Base-by-base conservation (phyloP, 2,888 invertebrate species). In the Smittia aterrima region DNA sequence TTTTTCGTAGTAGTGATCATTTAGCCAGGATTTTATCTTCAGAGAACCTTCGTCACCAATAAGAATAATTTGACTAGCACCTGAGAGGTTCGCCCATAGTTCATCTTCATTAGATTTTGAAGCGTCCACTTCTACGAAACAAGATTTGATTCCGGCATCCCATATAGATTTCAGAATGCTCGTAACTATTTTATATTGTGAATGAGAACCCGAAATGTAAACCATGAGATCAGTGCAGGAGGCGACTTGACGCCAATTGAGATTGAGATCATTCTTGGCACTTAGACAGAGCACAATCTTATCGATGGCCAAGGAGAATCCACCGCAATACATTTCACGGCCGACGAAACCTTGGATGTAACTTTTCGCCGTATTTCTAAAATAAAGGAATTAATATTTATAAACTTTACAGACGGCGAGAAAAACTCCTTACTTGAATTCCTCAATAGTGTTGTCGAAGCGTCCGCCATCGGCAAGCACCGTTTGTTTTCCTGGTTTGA, bases 391-490 rank as follows among this genome's bases (percentile, higher is more conserved):
- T n/a, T n/a, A n/a, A n/a, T n/a, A n/a, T n/a, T n/a, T n/a, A n/a
- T n/a, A n/a, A n/a, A n/a, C n/a, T n/a, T n/a, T n/a, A n/a, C n/a
- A n/a, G n/a, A n/a, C n/a, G n/a, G 68, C 53, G 32, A 6, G 32
- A 9, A 58, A 58, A 58, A 13, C 3, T 47, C 3, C 16, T 58
- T 86, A 87, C 83, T 90, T 87, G 79, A 90, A 91, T 71, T 88
- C 87, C 72, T 87, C 84, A 13, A 97, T 86, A 84, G 96, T 86
- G 9, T 87, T 87, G 81, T 97, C 95, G 78, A 96, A 98, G 77
- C 96, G 88, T 47, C 96, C 96, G 0, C 97, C 97, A 6, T 89
- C 91, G 0, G 96, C 96, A 58, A 97, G 85, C 0, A 95, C 88
- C 77, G 0, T 80, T 75, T 13, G 79, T 77, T 1, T 81, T 9